These are phyloP conservation scores for Pseudorhiza aurosa DNA, from an alignment of 30 jellyfish, hydroid and myxozoan species.

Conservation along the genomic window DNA sequence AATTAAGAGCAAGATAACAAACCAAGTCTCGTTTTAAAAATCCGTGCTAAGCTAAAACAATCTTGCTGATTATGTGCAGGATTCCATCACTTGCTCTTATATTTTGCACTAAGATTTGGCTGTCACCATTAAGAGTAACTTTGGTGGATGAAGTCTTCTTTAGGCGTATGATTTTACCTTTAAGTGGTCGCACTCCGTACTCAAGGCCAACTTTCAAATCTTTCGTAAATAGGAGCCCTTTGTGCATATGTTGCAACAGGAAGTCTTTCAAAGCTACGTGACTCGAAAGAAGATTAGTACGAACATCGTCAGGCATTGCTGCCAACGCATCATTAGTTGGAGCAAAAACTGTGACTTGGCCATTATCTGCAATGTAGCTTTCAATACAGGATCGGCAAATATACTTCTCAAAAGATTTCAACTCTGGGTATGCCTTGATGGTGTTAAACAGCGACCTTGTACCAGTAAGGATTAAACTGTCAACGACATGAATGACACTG, in stretches of 20 bases:
- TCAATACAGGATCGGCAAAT: constrained; percentile 37
- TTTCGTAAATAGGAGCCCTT: constrained; percentile 34
- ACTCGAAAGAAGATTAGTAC: constrained; percentile 11
- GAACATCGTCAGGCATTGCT: constrained; percentile 24
- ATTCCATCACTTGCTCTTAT: constrained; percentile 56
- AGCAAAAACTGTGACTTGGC: constrained; percentile 65
- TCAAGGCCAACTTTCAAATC: not conserved
- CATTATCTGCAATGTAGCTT: constrained; percentile 14
- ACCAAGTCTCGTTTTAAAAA: no score
- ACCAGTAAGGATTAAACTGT: constrained; percentile 21
- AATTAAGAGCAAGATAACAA: no score
- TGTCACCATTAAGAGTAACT: constrained; percentile 33
- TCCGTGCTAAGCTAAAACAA: constrained; percentile 22
- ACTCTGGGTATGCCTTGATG: constrained; percentile 31
- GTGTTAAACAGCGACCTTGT: constrained; percentile 32
- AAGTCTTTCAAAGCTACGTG: constrained; percentile 21
- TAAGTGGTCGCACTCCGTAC: constrained; percentile 55
- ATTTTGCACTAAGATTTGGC: constrained; percentile 7
- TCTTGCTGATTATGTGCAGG: constrained; percentile 64
- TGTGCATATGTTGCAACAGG: constrained; percentile 48
- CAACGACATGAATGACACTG: constrained; percentile 54
- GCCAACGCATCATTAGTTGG: constrained; percentile 68
- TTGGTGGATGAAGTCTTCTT: constrained; percentile 1
- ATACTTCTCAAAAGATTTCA: constrained; percentile 17
- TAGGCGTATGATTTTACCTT: constrained; percentile 33